Evolutionary conservation across 2,888 invertebrate genomes (phyloP).

Genomic region (Amiota communis): DNA sequence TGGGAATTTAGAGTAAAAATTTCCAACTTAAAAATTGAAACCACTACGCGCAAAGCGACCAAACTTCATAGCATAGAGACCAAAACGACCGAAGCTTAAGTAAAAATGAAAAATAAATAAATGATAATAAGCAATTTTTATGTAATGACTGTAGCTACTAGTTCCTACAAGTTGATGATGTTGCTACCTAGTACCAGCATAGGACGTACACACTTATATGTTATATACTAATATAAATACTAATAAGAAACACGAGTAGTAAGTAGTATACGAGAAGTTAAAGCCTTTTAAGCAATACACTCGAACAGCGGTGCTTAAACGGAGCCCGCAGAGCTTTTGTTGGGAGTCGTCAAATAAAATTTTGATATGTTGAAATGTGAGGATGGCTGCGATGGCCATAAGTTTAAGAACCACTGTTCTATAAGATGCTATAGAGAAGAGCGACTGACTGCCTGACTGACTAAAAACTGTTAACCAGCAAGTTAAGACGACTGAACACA

Average conservation of each 20-base stretch:
- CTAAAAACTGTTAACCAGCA: too few relatives aligned
- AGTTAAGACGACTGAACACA: too few relatives aligned
- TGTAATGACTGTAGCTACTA: conserved; percentile 4
- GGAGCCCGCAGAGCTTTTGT: background rate
- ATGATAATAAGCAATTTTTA: conserved; percentile 28
- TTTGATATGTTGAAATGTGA: too few relatives aligned
- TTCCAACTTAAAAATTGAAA: conserved; percentile 15
- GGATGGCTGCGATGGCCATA: too few relatives aligned
- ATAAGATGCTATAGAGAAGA: too few relatives aligned
- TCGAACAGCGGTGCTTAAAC: background rate
- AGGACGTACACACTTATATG: background rate
- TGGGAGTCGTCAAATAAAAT: too few relatives aligned
- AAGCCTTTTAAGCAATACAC: background rate
- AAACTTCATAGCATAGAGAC: too few relatives aligned
- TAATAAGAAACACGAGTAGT: conserved; percentile 6
- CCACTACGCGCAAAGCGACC: background rate
- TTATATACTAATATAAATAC: background rate
- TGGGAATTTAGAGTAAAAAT: conserved; percentile 17
- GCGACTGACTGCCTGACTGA: too few relatives aligned
- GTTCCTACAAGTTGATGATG: too few relatives aligned
- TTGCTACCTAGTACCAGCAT: too few relatives aligned
- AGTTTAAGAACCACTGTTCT: too few relatives aligned
- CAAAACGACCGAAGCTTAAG: background rate
- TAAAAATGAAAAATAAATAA: conserved; percentile 28
- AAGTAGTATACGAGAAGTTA: conserved; percentile 10